phyloP scores from a whole-genome alignment of 2,113 vertebrate genomes.

The Antigone vipio region DNA sequence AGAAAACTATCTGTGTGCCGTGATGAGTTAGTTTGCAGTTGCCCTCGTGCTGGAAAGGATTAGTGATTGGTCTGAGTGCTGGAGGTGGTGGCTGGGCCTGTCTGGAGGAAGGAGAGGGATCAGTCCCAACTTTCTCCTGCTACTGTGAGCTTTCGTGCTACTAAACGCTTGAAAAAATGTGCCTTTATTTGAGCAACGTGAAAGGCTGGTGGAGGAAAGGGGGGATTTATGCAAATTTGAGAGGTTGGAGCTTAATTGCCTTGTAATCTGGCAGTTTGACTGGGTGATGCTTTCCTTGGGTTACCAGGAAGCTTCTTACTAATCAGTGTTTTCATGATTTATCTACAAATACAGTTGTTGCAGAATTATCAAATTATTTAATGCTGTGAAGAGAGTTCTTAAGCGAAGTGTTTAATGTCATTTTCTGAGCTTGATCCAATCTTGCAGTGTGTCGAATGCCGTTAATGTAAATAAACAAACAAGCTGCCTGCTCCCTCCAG shows the following conservation, averaged over 20 bases:
- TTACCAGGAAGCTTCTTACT: neutral
- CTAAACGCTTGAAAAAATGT: neutral
- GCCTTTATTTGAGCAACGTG: neutral
- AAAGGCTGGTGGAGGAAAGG: neutral
- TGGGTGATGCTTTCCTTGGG: neutral
- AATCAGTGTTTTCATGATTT: neutral
- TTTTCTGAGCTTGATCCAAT: neutral
- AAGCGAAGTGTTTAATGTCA: rapidly evolving
- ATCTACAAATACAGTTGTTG: neutral
- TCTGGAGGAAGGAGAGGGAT: neutral
- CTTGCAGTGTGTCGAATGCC: rapidly evolving
- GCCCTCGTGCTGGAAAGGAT: neutral
- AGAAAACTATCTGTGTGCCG: neutral
- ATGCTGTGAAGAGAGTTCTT: neutral
- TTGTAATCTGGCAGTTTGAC: neutral
- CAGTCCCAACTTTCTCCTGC: neutral
- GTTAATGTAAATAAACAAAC: rapidly evolving
- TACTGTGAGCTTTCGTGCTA: neutral
- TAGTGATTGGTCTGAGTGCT: neutral
- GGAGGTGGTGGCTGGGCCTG: neutral
- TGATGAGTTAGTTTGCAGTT: neutral
- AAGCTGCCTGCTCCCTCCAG: neutral
- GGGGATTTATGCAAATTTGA: neutral
- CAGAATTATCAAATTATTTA: neutral
- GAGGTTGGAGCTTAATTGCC: neutral